These are phyloP conservation scores for Bathynomus jamesi DNA, from an alignment of 1,140 invertebrate genomes.

Conservation along the genomic window DNA sequence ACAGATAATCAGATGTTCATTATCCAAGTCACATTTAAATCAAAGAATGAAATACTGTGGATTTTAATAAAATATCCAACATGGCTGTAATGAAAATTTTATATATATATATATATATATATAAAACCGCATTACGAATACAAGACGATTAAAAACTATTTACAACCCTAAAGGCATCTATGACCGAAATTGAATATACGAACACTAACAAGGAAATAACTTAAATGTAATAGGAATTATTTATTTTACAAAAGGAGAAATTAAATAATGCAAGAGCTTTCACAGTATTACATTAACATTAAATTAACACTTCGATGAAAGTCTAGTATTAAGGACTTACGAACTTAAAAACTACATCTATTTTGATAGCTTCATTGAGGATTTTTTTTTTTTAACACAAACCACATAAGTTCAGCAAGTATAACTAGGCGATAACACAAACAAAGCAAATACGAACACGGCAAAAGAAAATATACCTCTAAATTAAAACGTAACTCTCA, in stretches of 20 bases:
- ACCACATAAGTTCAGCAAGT: neutral
- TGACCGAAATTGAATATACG: too few relatives aligned
- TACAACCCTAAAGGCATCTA: too few relatives aligned
- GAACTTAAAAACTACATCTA: neutral
- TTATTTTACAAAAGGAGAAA: slow-evolving; percentile 1
- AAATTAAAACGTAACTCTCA: too few relatives aligned
- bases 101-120: too few relatives aligned
- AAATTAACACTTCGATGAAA: neutral
- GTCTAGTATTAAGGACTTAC: neutral
- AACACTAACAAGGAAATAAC: too few relatives aligned
- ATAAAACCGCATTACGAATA: too few relatives aligned
- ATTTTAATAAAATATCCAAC: too few relatives aligned
- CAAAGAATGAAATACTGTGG: too few relatives aligned
- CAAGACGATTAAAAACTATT: too few relatives aligned
- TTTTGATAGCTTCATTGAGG: neutral
- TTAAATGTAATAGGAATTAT: neutral
- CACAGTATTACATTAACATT: neutral
- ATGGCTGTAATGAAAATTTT: too few relatives aligned
- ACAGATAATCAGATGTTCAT: too few relatives aligned
- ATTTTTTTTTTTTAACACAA: neutral
- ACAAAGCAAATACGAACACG: neutral
- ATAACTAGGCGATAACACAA: neutral
- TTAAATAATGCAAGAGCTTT: slow-evolving; percentile 2
- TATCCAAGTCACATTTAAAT: too few relatives aligned
- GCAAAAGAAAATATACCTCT: neutral